Base-by-base conservation (phyloP, 2,888 invertebrate genomes). In the Acleris emargana region DNA sequence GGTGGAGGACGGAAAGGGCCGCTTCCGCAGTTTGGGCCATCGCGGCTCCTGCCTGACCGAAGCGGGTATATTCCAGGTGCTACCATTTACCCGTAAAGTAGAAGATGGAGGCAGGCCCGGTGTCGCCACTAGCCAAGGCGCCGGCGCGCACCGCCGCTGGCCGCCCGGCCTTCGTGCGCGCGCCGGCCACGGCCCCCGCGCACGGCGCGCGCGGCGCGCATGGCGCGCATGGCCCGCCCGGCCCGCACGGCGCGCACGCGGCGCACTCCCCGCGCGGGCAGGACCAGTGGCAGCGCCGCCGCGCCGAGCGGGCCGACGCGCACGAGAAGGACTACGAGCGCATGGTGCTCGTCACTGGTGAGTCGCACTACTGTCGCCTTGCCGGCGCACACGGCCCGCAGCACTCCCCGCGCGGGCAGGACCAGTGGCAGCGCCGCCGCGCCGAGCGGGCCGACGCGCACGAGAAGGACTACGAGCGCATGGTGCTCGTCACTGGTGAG, bases 21-120 rank as follows among this genome's bases (percentile, higher is more conserved):
- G 28, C 2, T 28, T 28, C 7, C 7, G 7, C 7, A 7, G 28
- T 28, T 28, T 7, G 28, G 28, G 28, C 25, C 3, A 22, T 22
- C 3, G 22, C 22, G 22, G 28, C 6, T 28, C 7, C 7, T 9
- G 9, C 7, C 7, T 9, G 9, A 32, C 9, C 32, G 32, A 9
- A 2, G 32, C 9, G 9, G 45, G 49, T 25, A 5, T 20, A 32
- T 32, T 62, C 1, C 71, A 87, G 87, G 85, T 69, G 73, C 74
- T 38, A 72, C 67, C 42, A 62, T 84, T 49, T 73, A 76, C 61
- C 80, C 81, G 70, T 85, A 74, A 81, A 70, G 58, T 13, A 5
- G 13, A 25, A 38, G 7, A 87, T 87, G 87, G 83, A 83, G 61
- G 69, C 72, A 22, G 54, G 70, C 52, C 69, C 58, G 43, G 49